Conservation (phyloP, 2,113 vertebrate genomes). For the Lasiurus cinereus region DNA sequence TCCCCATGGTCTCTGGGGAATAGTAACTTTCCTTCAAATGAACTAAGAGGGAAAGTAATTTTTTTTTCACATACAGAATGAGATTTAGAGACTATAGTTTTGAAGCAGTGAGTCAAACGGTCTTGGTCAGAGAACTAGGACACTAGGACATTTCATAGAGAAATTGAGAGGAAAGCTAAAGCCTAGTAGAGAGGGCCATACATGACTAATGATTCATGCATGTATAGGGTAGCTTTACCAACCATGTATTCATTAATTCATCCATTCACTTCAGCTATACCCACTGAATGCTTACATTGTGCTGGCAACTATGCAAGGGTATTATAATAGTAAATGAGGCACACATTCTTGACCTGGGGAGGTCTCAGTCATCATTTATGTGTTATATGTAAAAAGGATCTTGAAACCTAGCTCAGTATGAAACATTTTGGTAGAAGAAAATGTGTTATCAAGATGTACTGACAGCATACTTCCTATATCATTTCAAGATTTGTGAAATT, state of each 20-base stretch:
- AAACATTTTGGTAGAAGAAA: not conserved
- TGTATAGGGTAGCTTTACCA: fast-evolving
- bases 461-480: not conserved
- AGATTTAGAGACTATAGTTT: not conserved
- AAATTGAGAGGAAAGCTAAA: not conserved
- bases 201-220: not conserved
- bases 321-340: not conserved
- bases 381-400: not conserved
- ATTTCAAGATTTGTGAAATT: not conserved
- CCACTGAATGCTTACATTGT: too few species aligned
- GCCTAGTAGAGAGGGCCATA: not conserved
- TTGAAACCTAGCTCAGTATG: not conserved
- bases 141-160: not conserved
- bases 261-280: not conserved
- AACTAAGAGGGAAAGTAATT: not conserved
- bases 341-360: not conserved
- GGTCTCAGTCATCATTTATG: not conserved
- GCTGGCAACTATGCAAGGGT: not conserved
- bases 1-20: not conserved
- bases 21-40: not conserved
- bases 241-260: not conserved
- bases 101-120: not conserved
- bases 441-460: not conserved
- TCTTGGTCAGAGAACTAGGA: not conserved
- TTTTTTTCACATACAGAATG: not conserved